phyloP scores from a whole-genome alignment of 1,140 invertebrate species.

The Platorchestia sp. region DNA sequence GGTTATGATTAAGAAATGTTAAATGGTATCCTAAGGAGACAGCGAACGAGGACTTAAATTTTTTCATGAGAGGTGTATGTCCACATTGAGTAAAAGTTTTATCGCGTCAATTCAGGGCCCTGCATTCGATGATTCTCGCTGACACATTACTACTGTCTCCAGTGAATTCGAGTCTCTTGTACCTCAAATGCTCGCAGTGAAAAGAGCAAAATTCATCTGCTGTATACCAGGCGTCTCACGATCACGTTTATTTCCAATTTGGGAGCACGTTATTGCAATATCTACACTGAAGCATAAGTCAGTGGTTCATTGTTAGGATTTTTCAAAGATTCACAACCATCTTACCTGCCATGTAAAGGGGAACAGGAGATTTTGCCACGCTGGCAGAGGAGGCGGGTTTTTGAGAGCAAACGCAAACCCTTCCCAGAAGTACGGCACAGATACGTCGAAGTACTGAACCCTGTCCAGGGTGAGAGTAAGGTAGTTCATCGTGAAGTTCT shows the following conservation, averaged over 20 bases:
- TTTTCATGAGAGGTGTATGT: background rate
- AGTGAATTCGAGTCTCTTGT: background rate
- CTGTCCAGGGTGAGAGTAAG: slow-evolving; percentile 46
- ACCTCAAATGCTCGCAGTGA: background rate
- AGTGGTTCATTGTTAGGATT: background rate
- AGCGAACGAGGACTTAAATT: background rate
- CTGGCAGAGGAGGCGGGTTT: slow-evolving; percentile 55
- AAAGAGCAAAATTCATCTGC: background rate
- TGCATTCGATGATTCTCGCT: background rate
- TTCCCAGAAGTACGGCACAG: slow-evolving; percentile 59
- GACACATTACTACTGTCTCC: background rate
- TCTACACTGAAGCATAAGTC: background rate
- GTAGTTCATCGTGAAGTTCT: slow-evolving; percentile 64
- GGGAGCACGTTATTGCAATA: background rate
- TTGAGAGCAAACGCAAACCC: slow-evolving; percentile 57
- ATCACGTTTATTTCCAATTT: background rate
- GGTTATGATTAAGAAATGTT: no score
- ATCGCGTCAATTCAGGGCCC: background rate
- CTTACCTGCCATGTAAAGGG: slow-evolving; percentile 53
- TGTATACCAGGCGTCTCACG: background rate
- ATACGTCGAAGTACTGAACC: slow-evolving; percentile 55
- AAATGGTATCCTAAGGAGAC: background rate
- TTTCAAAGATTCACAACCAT: background rate
- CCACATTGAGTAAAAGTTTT: background rate
- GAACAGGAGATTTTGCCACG: slow-evolving; percentile 57